Conservation (phyloP, 2,113 vertebrate genomes). For the Cranoglanis bouderius region DNA sequence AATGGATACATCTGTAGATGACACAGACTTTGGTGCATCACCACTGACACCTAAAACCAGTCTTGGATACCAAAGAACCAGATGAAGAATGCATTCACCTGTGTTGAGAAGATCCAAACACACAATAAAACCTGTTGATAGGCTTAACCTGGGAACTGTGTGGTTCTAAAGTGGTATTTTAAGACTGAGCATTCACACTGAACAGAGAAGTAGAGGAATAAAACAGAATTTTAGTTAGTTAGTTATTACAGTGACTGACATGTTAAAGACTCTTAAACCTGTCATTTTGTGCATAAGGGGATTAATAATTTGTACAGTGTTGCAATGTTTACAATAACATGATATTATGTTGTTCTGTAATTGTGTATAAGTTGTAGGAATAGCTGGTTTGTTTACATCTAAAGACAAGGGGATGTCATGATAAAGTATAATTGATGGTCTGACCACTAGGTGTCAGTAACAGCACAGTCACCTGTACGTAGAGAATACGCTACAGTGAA, state of each 20-base stretch:
- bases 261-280: not conserved
- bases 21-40: not conserved
- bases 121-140: not conserved
- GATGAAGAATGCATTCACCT: not conserved
- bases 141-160: constrained; percentile 9
- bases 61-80: not conserved
- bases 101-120: constrained; percentile 21
- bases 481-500: too few species aligned
- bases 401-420: not conserved
- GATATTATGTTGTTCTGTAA: not conserved
- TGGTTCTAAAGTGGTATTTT: too few species aligned
- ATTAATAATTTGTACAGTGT: not conserved
- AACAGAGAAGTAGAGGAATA: too few species aligned
- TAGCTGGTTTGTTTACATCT: not conserved
- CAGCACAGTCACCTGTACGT: too few species aligned
- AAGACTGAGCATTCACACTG: too few species aligned
- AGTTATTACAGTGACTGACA: not conserved
- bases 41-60: not conserved
- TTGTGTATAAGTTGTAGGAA: not conserved
- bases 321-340: not conserved
- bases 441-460: too few species aligned
- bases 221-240: not conserved
- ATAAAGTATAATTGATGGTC: not conserved
- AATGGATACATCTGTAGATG: not conserved
- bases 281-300: not conserved